Evolutionary conservation across 2,888 invertebrate genomes (phyloP).

Genomic region (Campaea margaritaria): DNA sequence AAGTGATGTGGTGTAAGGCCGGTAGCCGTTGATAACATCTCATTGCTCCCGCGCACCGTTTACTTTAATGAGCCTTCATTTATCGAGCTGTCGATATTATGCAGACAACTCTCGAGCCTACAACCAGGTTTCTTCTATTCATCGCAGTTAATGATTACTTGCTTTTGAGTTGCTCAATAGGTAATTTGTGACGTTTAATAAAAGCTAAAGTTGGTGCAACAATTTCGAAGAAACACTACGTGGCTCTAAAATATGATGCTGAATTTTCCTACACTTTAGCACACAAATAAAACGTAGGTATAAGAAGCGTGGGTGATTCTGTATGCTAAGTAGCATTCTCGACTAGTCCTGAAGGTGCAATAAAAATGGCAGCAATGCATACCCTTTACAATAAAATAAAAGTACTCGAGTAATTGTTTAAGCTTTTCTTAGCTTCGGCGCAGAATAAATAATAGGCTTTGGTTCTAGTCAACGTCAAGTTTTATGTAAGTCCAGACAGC

Average conservation of each 20-base stretch:
- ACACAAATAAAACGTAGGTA: too few species aligned
- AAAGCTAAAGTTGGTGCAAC: not conserved
- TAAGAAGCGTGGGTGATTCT: too few species aligned
- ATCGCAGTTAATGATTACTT: conserved; percentile 10
- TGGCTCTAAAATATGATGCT: not conserved
- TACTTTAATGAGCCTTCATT: conserved; percentile 76
- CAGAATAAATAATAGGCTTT: too few species aligned
- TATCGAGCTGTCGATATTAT: conserved; percentile 62
- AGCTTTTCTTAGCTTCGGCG: too few species aligned
- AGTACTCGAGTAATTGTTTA: too few species aligned
- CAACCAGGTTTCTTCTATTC: conserved; percentile 39
- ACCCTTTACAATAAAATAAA: too few species aligned
- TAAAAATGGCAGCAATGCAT: too few species aligned
- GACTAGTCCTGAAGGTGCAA: too few species aligned
- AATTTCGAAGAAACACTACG: not conserved
- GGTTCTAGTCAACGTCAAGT: not conserved
- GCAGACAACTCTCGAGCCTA: conserved; percentile 51
- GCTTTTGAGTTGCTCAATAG: conserved; percentile 3
- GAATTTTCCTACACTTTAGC: too few species aligned
- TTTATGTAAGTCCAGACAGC: not conserved
- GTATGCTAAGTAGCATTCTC: too few species aligned
- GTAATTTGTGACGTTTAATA: not conserved
- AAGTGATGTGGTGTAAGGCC: conserved; percentile 64
- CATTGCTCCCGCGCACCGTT: conserved; percentile 74
- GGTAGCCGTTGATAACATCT: conserved; percentile 73